These are phyloP conservation scores for Drosophila bocki DNA, from an alignment of 1,140 invertebrate genomes.

Conservation along the genomic window DNA sequence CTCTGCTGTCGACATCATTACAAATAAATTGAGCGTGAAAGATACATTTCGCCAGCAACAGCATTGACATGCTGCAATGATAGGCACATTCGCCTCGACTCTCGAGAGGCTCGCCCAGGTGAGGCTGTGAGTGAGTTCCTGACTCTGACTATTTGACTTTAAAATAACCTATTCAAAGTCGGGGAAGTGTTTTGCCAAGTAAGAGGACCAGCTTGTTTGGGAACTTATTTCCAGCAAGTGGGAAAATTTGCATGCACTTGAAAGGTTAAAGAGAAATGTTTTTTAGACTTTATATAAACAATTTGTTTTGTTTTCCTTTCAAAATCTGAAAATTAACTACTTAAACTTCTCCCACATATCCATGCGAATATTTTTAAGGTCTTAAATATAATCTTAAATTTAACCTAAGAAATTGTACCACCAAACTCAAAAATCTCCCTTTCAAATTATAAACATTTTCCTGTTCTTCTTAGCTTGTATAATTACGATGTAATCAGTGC, in stretches of 20 bases:
- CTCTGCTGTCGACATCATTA: constrained; percentile 74
- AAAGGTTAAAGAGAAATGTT: background rate
- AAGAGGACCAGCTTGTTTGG: background rate
- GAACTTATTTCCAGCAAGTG: background rate
- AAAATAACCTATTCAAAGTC: constrained; percentile 26
- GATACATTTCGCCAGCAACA: constrained; percentile 70
- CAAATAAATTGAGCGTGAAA: constrained; percentile 82
- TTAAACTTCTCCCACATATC: too few relatives aligned
- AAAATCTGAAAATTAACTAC: background rate
- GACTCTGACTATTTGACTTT: constrained; percentile 43
- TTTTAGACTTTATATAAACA: too few relatives aligned
- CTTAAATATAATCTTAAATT: background rate
- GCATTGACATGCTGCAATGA: constrained; percentile 63
- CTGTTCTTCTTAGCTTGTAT: background rate
- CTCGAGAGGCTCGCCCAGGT: constrained; percentile 23
- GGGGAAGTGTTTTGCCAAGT: background rate
- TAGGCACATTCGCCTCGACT: constrained; percentile 41
- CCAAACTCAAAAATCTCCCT: accelerated
- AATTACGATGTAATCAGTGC: background rate
- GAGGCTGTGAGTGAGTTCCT: background rate
- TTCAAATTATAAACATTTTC: background rate
- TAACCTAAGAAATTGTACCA: background rate
- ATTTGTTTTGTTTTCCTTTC: background rate
- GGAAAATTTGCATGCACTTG: background rate
- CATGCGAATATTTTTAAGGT: background rate